Conservation (phyloP, 2,113 vertebrate genomes). For the Laticauda laticaudata region DNA sequence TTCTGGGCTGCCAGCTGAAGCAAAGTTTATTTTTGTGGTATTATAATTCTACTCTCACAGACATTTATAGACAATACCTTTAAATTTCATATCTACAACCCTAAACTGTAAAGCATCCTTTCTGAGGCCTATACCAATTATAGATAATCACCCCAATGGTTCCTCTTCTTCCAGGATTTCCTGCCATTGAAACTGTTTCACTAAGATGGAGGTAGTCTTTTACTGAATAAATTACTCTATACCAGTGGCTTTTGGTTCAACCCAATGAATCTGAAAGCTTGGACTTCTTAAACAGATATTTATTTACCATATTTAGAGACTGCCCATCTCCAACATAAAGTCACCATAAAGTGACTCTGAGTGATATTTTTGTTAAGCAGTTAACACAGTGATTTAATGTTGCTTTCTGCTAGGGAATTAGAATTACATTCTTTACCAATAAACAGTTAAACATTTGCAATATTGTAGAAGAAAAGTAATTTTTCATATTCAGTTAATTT, state of each 20-base stretch:
- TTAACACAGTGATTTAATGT: not conserved
- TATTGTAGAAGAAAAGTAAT: not conserved
- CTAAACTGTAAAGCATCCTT: not conserved
- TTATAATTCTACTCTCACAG: not conserved
- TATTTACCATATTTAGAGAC: too few relatives aligned
- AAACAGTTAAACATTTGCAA: not conserved
- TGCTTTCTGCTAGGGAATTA: not conserved
- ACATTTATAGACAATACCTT: not conserved
- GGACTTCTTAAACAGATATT: not conserved
- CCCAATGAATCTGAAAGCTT: not conserved
- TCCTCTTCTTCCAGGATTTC: not conserved
- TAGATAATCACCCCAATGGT: not conserved
- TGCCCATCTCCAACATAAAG: too few relatives aligned
- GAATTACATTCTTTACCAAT: accelerated
- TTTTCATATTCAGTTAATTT: not conserved
- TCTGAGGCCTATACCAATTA: not conserved
- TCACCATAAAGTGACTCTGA: too few relatives aligned
- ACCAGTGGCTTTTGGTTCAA: not conserved
- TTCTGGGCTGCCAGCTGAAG: not conserved
- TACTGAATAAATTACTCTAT: not conserved
- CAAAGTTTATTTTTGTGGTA: not conserved
- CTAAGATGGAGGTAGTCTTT: not conserved
- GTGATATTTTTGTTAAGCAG: too few relatives aligned
- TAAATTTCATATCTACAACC: not conserved
- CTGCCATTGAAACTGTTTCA: not conserved